phyloP scores from a whole-genome alignment of 2,888 invertebrate genomes.

The Atethmia centrago region DNA sequence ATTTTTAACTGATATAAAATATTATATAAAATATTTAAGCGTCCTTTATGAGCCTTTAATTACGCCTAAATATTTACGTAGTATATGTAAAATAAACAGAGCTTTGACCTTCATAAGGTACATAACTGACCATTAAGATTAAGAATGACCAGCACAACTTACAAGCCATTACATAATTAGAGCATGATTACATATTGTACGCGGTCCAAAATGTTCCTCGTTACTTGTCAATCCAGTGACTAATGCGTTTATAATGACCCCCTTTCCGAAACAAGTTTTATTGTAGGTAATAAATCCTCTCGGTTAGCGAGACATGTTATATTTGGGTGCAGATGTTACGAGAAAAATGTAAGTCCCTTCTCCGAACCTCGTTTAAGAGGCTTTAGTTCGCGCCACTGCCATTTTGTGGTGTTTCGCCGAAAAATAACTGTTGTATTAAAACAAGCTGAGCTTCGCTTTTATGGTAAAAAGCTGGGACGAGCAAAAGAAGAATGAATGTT shows the following conservation, averaged over 20 bases:
- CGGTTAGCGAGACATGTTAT: slow-evolving; percentile 34
- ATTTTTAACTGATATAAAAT: not conserved
- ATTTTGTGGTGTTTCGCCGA: slow-evolving; percentile 9
- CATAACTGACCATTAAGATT: slow-evolving; percentile 10
- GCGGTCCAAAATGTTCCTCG: slow-evolving; percentile 30
- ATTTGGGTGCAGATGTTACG: slow-evolving; percentile 41
- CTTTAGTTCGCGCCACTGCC: slow-evolving; percentile 6
- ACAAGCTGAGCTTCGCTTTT: not conserved
- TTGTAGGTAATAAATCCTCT: slow-evolving; percentile 44
- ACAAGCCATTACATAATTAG: slow-evolving; percentile 41
- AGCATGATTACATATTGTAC: slow-evolving; percentile 45
- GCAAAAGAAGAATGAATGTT: not conserved
- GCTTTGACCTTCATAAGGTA: slow-evolving; percentile 12
- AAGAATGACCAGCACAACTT: slow-evolving; percentile 36
- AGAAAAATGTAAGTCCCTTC: slow-evolving; percentile 18
- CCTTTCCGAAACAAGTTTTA: slow-evolving; percentile 56
- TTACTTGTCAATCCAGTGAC: slow-evolving; percentile 68
- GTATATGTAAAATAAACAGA: not conserved
- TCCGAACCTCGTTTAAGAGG: slow-evolving; percentile 18
- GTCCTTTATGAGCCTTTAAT: not conserved
- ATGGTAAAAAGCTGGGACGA: not conserved
- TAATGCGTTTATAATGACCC: slow-evolving; percentile 73
- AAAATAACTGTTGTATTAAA: slow-evolving; percentile 19
- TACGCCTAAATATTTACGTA: not conserved
- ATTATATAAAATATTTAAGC: too few species aligned